A percentile compares a stretch with the other conserved stretches of the same genome.
Evolutionary conservation across 1,140 invertebrate genomes (phyloP).

Genomic region (Heliconius himera): DNA sequence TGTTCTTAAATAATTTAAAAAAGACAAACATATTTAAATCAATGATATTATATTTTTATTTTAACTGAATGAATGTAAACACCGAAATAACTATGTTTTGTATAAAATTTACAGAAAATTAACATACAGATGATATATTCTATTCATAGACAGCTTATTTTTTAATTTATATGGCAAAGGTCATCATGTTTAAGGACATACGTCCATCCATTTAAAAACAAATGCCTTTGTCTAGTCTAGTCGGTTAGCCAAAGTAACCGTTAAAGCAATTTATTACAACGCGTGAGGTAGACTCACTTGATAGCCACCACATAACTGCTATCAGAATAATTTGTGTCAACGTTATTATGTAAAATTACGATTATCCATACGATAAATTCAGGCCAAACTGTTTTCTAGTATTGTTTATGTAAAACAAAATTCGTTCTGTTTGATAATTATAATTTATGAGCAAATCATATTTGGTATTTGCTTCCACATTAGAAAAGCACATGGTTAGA

Average conservation of each 20-base stretch:
- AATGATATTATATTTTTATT: background rate
- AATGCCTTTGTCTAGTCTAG: background rate
- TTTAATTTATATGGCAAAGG: background rate
- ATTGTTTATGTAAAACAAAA: background rate
- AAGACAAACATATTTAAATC: too few species aligned
- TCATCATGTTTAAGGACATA: background rate
- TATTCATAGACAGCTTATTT: background rate
- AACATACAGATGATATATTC: constrained; percentile 8
- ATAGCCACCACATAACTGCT: constrained; percentile 4
- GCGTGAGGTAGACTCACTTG: background rate
- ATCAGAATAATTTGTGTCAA: constrained; percentile 4
- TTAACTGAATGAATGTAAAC: background rate
- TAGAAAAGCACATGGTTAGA: background rate
- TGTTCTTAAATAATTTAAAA: too few species aligned
- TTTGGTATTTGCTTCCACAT: background rate
- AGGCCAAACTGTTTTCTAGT: background rate
- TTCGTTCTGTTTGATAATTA: background rate
- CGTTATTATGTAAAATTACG: constrained; percentile 4
- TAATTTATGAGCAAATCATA: background rate
- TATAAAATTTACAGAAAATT: background rate
- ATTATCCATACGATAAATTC: background rate
- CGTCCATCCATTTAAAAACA: background rate
- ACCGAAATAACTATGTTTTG: background rate
- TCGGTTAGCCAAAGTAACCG: background rate
- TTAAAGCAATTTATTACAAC: background rate